Base-by-base conservation (phyloP, 2,113 vertebrate species). In the Gadus chalcogrammus region DNA sequence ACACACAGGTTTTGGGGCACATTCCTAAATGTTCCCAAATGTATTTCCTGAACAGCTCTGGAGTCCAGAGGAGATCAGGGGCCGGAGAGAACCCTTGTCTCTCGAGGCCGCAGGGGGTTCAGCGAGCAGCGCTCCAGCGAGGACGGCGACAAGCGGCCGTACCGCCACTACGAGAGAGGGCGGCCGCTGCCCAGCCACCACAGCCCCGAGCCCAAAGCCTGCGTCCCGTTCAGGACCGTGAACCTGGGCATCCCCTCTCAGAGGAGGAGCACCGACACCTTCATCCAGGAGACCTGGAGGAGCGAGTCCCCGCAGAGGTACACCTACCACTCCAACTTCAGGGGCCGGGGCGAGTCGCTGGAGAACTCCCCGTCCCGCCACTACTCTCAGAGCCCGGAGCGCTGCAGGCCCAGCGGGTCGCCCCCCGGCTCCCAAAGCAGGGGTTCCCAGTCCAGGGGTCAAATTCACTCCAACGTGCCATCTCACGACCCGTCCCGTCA, bases 231-330 rank as follows among this genome's bases (percentile, higher is more conserved):
- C 77, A 84, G 92, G 72, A 93, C 88, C 18, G 71, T 88, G 5
- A 91, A 89, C 75, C 89, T 93, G 0, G 92, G 92, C 5, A 59
- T 92, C 48, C 92, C 92, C 0, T 93, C 92, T 13, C 79, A 88
- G 42, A 85, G 91, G 73, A 87, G 92, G 60, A 90, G 73, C 72
- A 67, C 17, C 1, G 87, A 90, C 8, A 89, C 88, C 0, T 89
- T 84, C 18, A 70, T 72, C 18, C 82, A 81, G 31, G 88, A 89
- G 22, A 53, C 67, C 15, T 88, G 85, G 82, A 90, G 90, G 24
- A 92, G 91, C 61, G 90, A 91, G 67, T 93, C 92, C 11, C 92
- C 92, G 0, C 88, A 92, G 67, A 90, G 91, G n/a, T 88, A 92
- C 80, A 88, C 90, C 1, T 85, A 88, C 59, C 91, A 92, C 78